Conservation (phyloP, 2,113 vertebrate genomes). For the Limanda limanda region DNA sequence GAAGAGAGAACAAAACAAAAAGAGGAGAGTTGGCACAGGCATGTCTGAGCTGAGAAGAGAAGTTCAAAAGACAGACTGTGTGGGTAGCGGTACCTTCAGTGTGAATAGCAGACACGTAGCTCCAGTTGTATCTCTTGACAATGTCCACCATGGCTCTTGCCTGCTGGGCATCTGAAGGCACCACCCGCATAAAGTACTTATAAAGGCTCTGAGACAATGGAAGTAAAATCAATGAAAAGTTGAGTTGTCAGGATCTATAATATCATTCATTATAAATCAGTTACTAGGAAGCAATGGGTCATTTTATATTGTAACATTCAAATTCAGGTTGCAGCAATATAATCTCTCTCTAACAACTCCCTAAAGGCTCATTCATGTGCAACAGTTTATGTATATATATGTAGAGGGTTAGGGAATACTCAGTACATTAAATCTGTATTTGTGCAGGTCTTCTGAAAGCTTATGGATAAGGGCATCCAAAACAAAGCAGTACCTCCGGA, state of each 20-base stretch:
- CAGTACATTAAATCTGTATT: too few species aligned
- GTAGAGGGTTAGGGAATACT: too few species aligned
- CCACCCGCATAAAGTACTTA: slow-evolving; percentile 99
- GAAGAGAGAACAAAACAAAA: slow-evolving; percentile 5
- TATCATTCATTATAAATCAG: background rate
- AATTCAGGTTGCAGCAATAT: too few species aligned
- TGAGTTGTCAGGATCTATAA: background rate
- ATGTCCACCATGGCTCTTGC: slow-evolving; percentile 99
- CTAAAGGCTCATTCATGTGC: too few species aligned
- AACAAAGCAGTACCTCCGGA: too few species aligned
- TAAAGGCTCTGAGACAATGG: slow-evolving; percentile 83
- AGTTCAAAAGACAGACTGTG: slow-evolving; percentile 3
- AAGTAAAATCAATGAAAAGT: slow-evolving; percentile 22
- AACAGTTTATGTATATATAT: too few species aligned
- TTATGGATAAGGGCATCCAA: too few species aligned
- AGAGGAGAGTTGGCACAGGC: slow-evolving; percentile 1
- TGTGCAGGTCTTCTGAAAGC: too few species aligned
- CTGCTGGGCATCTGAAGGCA: slow-evolving; percentile 97
- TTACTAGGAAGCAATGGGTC: background rate
- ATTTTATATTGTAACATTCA: background rate
- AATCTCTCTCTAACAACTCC: too few species aligned
- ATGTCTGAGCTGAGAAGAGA: background rate
- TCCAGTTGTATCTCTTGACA: slow-evolving; percentile 99
- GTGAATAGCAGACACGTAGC: slow-evolving; percentile 97
- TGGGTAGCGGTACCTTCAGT: slow-evolving; percentile 87